A percentile compares a stretch with the other conserved stretches of the same genome.
Evolutionary conservation across 2,797 vertebrate species (phyloP).

Genomic region (Pogoniulus pusillus): DNA sequence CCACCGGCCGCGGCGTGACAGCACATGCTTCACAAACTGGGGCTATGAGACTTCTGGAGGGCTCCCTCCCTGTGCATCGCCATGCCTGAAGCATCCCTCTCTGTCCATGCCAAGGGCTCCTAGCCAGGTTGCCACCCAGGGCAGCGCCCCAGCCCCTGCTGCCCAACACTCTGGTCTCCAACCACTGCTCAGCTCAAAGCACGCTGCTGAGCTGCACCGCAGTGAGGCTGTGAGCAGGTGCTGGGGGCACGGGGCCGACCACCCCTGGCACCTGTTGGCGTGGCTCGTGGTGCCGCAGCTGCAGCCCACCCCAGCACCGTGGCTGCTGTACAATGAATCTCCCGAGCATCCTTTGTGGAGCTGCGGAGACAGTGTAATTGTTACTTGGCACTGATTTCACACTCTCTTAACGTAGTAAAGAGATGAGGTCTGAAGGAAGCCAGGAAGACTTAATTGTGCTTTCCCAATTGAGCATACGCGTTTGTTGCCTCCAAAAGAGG

Average conservation of each 20-base stretch:
- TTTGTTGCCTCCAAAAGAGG: slow-evolving; percentile 66
- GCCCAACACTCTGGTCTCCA: background rate
- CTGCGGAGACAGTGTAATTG: slow-evolving; percentile 54
- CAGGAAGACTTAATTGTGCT: slow-evolving; percentile 66
- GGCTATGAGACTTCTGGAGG: rapidly evolving
- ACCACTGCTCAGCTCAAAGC: background rate
- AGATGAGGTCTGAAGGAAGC: slow-evolving; percentile 64
- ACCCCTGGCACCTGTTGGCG: slow-evolving; percentile 75
- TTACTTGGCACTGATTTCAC: slow-evolving; percentile 81
- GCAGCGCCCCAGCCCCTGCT: background rate
- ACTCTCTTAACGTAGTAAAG: slow-evolving; percentile 71
- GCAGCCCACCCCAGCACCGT: slow-evolving; percentile 31
- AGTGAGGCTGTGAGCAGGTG: slow-evolving; percentile 67
- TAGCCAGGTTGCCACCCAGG: background rate
- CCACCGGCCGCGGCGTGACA: rapidly evolving
- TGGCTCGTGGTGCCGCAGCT: slow-evolving; percentile 60
- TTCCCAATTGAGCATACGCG: slow-evolving; percentile 63
- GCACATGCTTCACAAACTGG: rapidly evolving
- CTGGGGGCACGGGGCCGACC: background rate
- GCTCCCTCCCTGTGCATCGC: rapidly evolving
- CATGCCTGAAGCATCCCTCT: background rate
- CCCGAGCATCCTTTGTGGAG: slow-evolving; percentile 74
- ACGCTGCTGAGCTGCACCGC: background rate
- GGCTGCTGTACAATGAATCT: slow-evolving; percentile 65
- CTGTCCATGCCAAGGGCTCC: background rate